These are phyloP conservation scores for Lingula anatina DNA, from an alignment of 2,888 invertebrate genomes.

Conservation along the genomic window DNA sequence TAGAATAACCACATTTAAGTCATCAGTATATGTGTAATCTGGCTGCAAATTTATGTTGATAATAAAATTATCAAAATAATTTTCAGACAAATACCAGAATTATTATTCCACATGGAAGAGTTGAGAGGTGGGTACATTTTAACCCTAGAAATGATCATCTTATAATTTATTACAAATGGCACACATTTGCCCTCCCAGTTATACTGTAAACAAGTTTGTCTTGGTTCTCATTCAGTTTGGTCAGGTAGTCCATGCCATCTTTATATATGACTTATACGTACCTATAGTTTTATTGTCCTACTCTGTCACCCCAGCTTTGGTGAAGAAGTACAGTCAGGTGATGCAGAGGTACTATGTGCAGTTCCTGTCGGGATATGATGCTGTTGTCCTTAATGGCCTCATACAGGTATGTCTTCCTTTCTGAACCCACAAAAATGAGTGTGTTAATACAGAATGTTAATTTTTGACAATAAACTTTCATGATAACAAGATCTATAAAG, in stretches of 20 bases:
- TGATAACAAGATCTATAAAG: too few species aligned
- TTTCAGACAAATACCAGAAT: constrained; percentile 82
- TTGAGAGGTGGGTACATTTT: constrained; percentile 60
- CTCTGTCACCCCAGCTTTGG: constrained; percentile 58
- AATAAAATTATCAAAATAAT: background rate
- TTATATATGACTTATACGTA: background rate
- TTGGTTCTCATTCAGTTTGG: too few species aligned
- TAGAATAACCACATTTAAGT: too few species aligned
- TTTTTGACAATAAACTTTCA: too few species aligned
- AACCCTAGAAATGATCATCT: too few species aligned
- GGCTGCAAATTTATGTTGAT: too few species aligned
- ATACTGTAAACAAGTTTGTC: too few species aligned
- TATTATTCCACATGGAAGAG: constrained; percentile 98
- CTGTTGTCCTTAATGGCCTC: constrained; percentile 73
- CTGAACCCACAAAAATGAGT: too few species aligned
- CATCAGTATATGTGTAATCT: too few species aligned
- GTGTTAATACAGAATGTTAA: too few species aligned
- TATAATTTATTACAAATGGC: too few species aligned
- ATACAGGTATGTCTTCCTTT: constrained; percentile 58
- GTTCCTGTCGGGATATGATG: constrained; percentile 93
- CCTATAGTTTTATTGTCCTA: background rate
- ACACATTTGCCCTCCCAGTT: too few species aligned
- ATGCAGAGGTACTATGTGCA: constrained; percentile 97
- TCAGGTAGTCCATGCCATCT: background rate
- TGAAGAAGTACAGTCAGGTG: constrained; percentile 93